Evolutionary conservation across 2,113 vertebrate species (phyloP).

Genomic region (Rhinopomastus cyanomelas): DNA sequence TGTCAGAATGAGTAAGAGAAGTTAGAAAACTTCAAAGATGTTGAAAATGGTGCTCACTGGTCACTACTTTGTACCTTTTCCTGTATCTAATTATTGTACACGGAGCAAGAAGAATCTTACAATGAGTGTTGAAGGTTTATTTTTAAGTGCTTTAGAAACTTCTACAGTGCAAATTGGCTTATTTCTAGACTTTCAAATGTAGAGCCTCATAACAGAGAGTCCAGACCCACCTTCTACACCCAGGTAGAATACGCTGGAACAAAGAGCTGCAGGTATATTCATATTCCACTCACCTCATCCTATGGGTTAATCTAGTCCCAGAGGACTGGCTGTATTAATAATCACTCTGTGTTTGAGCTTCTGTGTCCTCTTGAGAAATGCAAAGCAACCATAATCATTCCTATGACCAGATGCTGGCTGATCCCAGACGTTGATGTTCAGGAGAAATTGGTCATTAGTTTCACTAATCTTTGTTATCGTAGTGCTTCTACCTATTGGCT

Average conservation of each 20-base stretch:
- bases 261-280: not conserved
- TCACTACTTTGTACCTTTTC: not conserved
- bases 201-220: not conserved
- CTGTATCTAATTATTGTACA: not conserved
- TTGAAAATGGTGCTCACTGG: not conserved
- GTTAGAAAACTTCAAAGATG: not conserved
- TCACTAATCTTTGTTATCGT: not conserved
- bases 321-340: not conserved
- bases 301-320: not conserved
- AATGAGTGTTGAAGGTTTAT: not conserved
- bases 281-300: not conserved
- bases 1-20: not conserved
- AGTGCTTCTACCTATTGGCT: not conserved
- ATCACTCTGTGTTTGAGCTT: not conserved
- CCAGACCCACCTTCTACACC: not conserved
- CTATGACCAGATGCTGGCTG: not conserved
- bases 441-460: not conserved
- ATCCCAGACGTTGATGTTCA: not conserved
- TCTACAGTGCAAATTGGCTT: not conserved
- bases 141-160: not conserved
- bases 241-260: fast-evolving
- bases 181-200: not conserved
- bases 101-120: not conserved
- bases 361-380: not conserved
- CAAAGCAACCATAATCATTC: not conserved